A percentile compares a stretch with the other conserved stretches of the same genome.
Conservation (phyloP, 2,888 invertebrate genomes). For the Kuschelorhynchus macadamiae region DNA sequence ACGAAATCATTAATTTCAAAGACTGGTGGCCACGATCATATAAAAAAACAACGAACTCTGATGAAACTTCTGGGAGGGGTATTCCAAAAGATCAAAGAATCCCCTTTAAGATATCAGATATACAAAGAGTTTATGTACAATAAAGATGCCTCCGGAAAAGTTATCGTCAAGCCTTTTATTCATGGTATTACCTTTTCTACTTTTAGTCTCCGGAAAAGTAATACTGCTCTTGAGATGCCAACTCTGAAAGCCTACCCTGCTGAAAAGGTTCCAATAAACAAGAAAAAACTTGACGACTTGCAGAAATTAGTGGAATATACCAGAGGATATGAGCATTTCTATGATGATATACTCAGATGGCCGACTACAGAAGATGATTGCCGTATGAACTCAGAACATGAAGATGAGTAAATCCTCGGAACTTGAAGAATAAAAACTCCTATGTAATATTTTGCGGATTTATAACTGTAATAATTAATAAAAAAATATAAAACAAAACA, state of each 20-base stretch:
- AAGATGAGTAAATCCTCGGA: not conserved
- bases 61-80: conserved; percentile 4
- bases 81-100: not conserved
- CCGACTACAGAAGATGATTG: conserved; percentile 5
- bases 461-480: not conserved
- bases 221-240: not conserved
- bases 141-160: not conserved
- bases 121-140: conserved; percentile 1
- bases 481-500: not conserved
- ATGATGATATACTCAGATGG: conserved; percentile 23
- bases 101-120: not conserved
- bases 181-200: no score
- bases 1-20: not conserved
- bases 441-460: not conserved
- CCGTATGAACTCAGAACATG: not conserved
- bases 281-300: conserved; percentile 9
- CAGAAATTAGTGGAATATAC: conserved; percentile 9
- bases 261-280: conserved; percentile 17
- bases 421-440: not conserved
- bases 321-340: conserved; percentile 23
- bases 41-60: not conserved
- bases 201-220: not conserved
- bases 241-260: not conserved
- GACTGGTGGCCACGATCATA: conserved; percentile 4
- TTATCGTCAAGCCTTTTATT: not conserved